Percentiles rank a stretch among this genome's conserved stretches.
Evolutionary conservation across 2,888 invertebrate genomes (phyloP).

Genomic region (Coremacera marginata): DNA sequence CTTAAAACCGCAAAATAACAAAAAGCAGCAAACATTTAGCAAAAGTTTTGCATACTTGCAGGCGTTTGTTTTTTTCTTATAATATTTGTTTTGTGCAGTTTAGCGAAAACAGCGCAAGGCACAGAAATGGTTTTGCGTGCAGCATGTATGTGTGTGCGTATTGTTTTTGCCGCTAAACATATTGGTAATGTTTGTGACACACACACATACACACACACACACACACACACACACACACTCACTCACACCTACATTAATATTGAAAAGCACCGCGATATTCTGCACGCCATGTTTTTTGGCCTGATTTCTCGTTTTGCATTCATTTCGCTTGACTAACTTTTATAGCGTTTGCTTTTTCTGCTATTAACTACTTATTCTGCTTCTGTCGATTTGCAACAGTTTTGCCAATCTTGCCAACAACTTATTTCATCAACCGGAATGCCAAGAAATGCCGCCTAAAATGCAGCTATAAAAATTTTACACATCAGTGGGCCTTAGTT

Average conservation of each 20-base stretch:
- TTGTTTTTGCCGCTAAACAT: neutral
- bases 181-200: neutral
- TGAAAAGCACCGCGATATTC: neutral
- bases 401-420: neutral
- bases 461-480: slow-evolving; percentile 33
- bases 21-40: neutral
- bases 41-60: slow-evolving; percentile 32
- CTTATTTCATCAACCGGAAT: neutral
- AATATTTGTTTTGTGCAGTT: slow-evolving; percentile 15
- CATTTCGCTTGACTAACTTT: slow-evolving; percentile 17
- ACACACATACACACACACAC: neutral
- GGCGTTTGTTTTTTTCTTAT: slow-evolving; percentile 25
- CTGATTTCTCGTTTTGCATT: slow-evolving; percentile 18
- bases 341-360: neutral
- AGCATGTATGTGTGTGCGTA: neutral
- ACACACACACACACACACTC: neutral
- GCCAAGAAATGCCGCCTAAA: slow-evolving; percentile 28
- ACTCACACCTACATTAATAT: neutral
- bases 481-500: neutral
- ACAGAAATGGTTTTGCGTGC: neutral
- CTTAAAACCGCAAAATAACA: slow-evolving; percentile 2
- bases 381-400: neutral
- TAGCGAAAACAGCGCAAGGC: slow-evolving; percentile 8
- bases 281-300: slow-evolving; percentile 7
- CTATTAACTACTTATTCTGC: neutral